Percentiles rank a stretch among this genome's conserved stretches.
Conservation (phyloP, 92 coral and sea anemone genomes). For the Scolanthus callimorphus region DNA sequence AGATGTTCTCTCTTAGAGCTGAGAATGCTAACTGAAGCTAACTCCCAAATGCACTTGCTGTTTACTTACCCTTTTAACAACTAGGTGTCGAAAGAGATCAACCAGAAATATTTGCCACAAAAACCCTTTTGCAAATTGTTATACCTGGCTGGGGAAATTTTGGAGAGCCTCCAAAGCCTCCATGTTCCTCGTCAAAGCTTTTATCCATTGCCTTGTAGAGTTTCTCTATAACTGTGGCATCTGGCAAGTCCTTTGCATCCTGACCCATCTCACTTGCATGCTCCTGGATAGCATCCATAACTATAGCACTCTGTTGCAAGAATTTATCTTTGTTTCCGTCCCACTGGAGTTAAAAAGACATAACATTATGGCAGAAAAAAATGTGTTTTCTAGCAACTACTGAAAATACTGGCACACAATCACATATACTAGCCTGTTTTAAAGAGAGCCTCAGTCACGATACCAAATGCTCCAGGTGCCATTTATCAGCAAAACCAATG, state of each 20-base stretch:
- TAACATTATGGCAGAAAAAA: neutral
- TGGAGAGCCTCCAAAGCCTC: slow-evolving; percentile 98
- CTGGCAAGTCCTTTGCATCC: slow-evolving; percentile 58
- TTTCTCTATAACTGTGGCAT: slow-evolving; percentile 64
- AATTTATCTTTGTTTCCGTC: slow-evolving; percentile 69
- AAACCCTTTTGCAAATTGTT: neutral
- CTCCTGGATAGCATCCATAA: slow-evolving; percentile 77
- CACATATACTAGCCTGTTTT: no score
- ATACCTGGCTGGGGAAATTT: slow-evolving; percentile 93
- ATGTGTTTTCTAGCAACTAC: no score
- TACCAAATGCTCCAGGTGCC: no score
- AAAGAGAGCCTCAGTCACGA: no score
- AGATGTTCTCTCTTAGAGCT: no score
- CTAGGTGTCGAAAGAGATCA: no score
- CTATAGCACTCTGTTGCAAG: slow-evolving; percentile 63
- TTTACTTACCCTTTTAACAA: no score
- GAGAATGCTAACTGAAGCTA: no score
- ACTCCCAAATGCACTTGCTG: no score
- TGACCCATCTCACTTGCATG: slow-evolving; percentile 57
- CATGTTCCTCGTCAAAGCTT: slow-evolving; percentile 87
- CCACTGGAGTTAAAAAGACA: slow-evolving; percentile 49
- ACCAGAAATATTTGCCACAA: neutral
- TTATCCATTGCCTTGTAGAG: slow-evolving; percentile 55
- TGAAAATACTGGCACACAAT: no score
- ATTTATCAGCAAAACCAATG: no score